A percentile compares a stretch with the other conserved stretches of the same genome.
phyloP scores from a whole-genome alignment of 2,113 vertebrate species.

The Bombycilla garrulus region DNA sequence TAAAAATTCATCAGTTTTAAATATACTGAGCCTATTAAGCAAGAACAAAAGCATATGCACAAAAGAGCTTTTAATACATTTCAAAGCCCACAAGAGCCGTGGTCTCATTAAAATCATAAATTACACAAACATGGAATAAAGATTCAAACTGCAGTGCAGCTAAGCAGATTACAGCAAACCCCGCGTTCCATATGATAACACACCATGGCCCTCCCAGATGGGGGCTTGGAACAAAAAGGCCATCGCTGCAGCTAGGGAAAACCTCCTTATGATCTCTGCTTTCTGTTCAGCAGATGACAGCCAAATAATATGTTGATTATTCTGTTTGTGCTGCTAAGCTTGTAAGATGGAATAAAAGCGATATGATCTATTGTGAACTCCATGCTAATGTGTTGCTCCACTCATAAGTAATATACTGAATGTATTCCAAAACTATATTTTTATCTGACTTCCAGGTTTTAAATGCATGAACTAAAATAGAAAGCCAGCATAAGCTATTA shows the following conservation, averaged over 20 bases:
- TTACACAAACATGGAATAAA: conserved; percentile 97
- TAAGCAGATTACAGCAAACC: conserved; percentile 97
- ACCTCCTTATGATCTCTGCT: conserved; percentile 92
- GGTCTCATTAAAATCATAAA: conserved; percentile 97
- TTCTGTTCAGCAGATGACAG: conserved; percentile 95
- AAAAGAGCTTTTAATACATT: conserved; percentile 92
- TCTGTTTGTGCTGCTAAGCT: conserved; percentile 91
- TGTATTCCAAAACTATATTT: conserved; percentile 71
- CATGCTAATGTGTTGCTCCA: conserved; percentile 79
- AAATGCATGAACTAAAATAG: conserved; percentile 76
- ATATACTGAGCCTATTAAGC: conserved; percentile 92
- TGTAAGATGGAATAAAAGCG: conserved; percentile 82
- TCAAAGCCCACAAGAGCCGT: conserved; percentile 90
- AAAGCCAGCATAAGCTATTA: conserved; percentile 69
- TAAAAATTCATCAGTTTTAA: conserved; percentile 93
- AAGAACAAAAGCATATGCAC: conserved; percentile 90
- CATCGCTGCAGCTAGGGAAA: conserved; percentile 81
- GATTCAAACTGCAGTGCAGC: conserved; percentile 89
- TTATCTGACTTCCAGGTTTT: conserved; percentile 73
- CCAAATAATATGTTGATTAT: conserved; percentile 89
- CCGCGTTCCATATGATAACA: conserved; percentile 97
- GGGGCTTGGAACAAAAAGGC: conserved; percentile 90
- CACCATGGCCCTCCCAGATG: conserved; percentile 93
- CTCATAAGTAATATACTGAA: conserved; percentile 76
- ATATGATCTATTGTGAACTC: conserved; percentile 81